Base-by-base conservation (phyloP, 2,888 invertebrate species). In the Andrena marginata region DNA sequence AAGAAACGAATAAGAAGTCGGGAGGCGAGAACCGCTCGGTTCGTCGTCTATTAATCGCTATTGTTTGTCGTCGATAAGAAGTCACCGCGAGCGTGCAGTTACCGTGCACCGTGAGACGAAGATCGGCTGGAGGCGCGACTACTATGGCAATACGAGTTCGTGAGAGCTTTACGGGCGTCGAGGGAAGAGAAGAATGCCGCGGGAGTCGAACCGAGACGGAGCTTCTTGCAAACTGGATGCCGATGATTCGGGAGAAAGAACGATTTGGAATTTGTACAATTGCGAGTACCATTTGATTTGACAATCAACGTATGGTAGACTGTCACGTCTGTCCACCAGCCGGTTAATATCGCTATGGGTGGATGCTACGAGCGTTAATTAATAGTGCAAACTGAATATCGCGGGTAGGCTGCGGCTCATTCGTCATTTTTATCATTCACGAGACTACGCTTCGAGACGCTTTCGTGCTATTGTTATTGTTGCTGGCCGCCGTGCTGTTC, bases 391-490 rank as follows among this genome's bases (percentile, higher is more conserved):
- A 73, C 31, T 54, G 33, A 48, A n/a, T 20, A 59, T 73, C 65
- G 67, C 26, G 35, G 49, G 26, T 33, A 68, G 71, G 63, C 63
- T 33, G 26, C 16, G 54, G 60, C 33, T 26, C 16, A 33, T 56
- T 10, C 1, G 31, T 42, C 26, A 31, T 31, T 20, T 23, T 63
- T n/a, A 10, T 31, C 7, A 13, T 86, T 88, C 86, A 93, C 92
- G 92, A 92, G 62, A 91, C 90, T 77, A 91, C 77, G 86, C 91
- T 91, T 51, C 92, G 90, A 63, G 92, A 78, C 69, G 90, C 76
- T 87, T 92, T 92, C 35, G 89, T 88, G 79, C 90, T 62, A 20
- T 3, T 67, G 54, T 23, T 70, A 83, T 89, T 91, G 83, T 87
- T 92, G 80, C 85, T 87, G 48, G 81, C 80, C 5, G 87, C 79